A percentile compares a stretch with the other conserved stretches of the same genome.
Conservation (phyloP, 2,888 invertebrate genomes). For the Watsonalla cultraria region DNA sequence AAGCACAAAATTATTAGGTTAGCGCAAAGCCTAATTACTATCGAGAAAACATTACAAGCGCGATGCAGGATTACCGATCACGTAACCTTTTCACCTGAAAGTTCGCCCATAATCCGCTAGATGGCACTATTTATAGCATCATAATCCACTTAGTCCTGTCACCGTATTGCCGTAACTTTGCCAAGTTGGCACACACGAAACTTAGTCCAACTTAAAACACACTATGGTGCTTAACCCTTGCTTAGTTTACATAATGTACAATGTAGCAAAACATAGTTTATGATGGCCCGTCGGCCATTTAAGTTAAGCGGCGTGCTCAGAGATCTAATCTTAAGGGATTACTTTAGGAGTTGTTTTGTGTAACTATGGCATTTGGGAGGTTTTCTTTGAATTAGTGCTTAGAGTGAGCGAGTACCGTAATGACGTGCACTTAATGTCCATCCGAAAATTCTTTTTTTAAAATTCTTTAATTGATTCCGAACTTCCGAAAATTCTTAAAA, state of each 20-base stretch:
- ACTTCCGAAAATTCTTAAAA: no score
- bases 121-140: not conserved
- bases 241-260: slow-evolving; percentile 11
- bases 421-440: no score
- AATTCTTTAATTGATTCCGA: no score
- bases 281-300: slow-evolving; percentile 1
- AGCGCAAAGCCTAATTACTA: not conserved
- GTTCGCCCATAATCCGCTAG: not conserved
- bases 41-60: not conserved
- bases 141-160: not conserved
- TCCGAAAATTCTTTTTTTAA: no score
- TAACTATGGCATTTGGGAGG: not conserved
- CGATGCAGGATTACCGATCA: not conserved
- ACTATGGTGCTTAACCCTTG: slow-evolving; percentile 10
- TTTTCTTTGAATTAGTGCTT: not conserved
- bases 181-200: slow-evolving; percentile 6
- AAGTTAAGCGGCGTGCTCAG: not conserved
- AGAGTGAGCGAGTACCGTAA: not conserved
- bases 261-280: slow-evolving; percentile 11
- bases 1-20: no score
- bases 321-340: not conserved
- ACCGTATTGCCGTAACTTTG: slow-evolving; percentile 1
- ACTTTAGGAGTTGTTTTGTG: not conserved
- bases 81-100: not conserved
- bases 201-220: slow-evolving; percentile 12